Evolutionary conservation across 2,888 invertebrate species (phyloP).

Genomic region (Agrotis segetum): DNA sequence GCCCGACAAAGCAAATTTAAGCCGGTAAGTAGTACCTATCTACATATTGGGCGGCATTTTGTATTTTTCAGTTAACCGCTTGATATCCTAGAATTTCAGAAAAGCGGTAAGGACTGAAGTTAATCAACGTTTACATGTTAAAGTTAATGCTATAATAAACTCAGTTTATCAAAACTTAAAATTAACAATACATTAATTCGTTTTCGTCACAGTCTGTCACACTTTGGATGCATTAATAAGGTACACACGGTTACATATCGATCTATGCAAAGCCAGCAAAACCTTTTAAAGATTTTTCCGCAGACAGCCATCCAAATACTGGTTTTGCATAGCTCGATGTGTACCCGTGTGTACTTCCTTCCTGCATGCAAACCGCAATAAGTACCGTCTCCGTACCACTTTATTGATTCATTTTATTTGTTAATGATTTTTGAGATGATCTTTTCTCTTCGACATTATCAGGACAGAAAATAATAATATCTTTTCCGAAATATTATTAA

Average conservation of each 20-base stretch:
- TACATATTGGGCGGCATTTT: not conserved
- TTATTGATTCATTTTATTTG: constrained; percentile 1
- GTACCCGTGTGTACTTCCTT: not conserved
- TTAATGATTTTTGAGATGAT: not conserved
- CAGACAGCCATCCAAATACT: too few species aligned
- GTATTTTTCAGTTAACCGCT: not conserved
- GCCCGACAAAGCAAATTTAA: not conserved
- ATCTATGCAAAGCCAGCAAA: too few species aligned
- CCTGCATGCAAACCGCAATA: not conserved
- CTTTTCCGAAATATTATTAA: constrained; percentile 44
- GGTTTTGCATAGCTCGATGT: too few species aligned
- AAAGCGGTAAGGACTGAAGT: not conserved
- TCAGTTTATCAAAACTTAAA: constrained; percentile 41
- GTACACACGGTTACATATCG: not conserved
- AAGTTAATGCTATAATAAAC: constrained; percentile 50
- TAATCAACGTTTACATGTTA: not conserved
- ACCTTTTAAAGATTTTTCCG: too few species aligned
- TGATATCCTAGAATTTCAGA: not conserved
- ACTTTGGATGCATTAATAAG: not conserved
- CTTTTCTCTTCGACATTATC: constrained; percentile 3
- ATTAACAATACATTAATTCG: constrained; percentile 34
- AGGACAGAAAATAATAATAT: constrained; percentile 53
- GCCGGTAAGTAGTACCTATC: not conserved
- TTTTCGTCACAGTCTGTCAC: constrained; percentile 4
- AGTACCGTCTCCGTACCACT: not conserved